Evolutionary conservation across 2,113 vertebrate species (phyloP), one percentile per base, ranked within the genome.

Genomic region (Trinectes maculatus): DNA sequence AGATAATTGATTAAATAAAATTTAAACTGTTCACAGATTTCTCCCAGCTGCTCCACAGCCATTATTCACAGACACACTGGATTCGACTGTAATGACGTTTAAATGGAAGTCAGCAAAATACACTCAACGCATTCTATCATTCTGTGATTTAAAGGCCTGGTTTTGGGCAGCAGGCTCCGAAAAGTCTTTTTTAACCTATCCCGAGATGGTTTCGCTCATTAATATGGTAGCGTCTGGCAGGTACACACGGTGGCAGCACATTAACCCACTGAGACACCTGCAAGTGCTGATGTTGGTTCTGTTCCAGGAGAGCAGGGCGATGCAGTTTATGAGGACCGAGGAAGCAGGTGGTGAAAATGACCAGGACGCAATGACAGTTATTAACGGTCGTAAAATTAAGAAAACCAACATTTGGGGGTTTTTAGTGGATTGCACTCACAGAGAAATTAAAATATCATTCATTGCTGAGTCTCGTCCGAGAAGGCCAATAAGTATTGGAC

Each of bases 1-100:
- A 63, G 54, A 73, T 71, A 73, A 74, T 73, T 76, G 83, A 85
- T 81, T 67, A 74, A 83, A 80, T 18, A 68, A 34, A 54, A 51
- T 76, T 68, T 71, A 60, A 61, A 19, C n/a, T 48, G 40, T 2
- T 43, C 40, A 56, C 24, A 75, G 34, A 66, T 69, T 53, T 71
- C 16, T 39, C 25, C 33, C 39, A 60, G 71, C 71, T 46, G 40
- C 70, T 44, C 48, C 39, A 18, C 29, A 77, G 31, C 47, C 52
- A 85, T 83, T 83, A 66, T 79, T 68, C 68, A 80, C 73, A 55
- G 73, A 78, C 56, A 84, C 80, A 75, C 67, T 77, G 31, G 39
- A 77, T 77, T 81, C 68, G 62, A 52, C 57, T n/a, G 3, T 2
- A 37, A 26, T 19, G 24, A 58, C 4, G 62, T 42, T 51, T 34